Evolutionary conservation across 2,797 vertebrate species (phyloP), one percentile per base, ranked within the genome.

Genomic region (Molossus molossus): DNA sequence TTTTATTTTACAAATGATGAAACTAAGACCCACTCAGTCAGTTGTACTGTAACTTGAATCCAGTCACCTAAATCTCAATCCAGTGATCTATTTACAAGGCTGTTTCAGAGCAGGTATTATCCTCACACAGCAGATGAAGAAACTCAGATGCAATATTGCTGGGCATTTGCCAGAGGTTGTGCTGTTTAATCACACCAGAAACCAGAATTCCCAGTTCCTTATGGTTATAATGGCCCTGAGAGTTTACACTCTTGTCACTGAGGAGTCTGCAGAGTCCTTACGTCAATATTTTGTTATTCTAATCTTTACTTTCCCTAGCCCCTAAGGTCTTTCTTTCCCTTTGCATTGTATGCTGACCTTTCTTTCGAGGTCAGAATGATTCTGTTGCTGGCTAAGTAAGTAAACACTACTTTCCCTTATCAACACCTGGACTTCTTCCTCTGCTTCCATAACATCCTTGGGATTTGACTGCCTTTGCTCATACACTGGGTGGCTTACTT

Each of bases 1-100:
- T 69, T 82, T 87, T 76, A 45, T 93, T 79, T 93, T 64, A 70
- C 21, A 65, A 79, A 87, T 45, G 9, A 75, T 73, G 50, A 88
- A 93, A 33, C 58, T 40, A 83, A 88, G 29, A 73, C 60, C 48
- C 9, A 10, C 9, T 83, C 40, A 76, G 27, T 75, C n/a, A 67
- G 13, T 83, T 84, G 33, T 76, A n/a, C 48, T 76, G 10, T 27
- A 85, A 86, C 18, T 79, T 17, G 60, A 80, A 45, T 76, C 72
- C 55, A 75, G 45, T 70, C 53, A 60, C 48, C 29, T 58, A 69
- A 69, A 60, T 57, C 33, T 23, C 70, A 83, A 11, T 33, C 62
- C 57, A 65, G 20, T n/a, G 27, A 81, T 29, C 90, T 33, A 4
- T 40, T 80, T 75, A 67, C n/a, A 27, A 67, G 62, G 27, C 69